Percentiles rank a stretch among this genome's conserved stretches.
phyloP scores from a whole-genome alignment of 2,113 vertebrate species.

The Blennius ocellaris region DNA sequence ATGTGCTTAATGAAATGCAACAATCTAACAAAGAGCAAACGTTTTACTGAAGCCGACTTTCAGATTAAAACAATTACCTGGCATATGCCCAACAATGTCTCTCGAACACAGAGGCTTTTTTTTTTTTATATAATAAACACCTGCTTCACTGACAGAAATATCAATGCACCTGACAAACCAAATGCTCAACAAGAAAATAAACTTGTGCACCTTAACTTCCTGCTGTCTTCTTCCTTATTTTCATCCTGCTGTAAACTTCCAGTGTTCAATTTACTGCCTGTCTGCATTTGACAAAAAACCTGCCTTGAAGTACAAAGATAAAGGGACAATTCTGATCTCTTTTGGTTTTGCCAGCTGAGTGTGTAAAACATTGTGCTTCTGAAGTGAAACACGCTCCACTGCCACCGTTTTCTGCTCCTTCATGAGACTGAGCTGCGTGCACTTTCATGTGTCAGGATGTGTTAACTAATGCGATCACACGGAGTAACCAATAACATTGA shows the following conservation, averaged over 20 bases:
- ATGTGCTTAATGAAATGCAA: constrained; percentile 7
- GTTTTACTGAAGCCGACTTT: background rate
- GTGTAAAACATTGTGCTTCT: constrained; percentile 54
- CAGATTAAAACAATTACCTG: background rate
- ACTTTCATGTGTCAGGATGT: background rate
- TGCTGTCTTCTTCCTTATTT: constrained; percentile 9
- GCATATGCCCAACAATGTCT: background rate
- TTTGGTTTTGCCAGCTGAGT: constrained; percentile 25
- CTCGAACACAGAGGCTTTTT: background rate
- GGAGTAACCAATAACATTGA: background rate
- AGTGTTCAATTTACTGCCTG: constrained; percentile 61
- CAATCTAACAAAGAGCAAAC: constrained; percentile 5
- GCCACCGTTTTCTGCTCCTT: constrained; percentile 3
- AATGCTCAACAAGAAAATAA: constrained; percentile 16
- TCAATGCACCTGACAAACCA: constrained; percentile 5
- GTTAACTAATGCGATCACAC: background rate
- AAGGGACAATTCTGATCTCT: constrained; percentile 44
- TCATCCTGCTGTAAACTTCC: constrained; percentile 25
- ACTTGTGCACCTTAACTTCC: constrained; percentile 7
- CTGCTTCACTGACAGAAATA: background rate
- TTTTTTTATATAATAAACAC: constrained; percentile 23
- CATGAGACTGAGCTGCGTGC: background rate
- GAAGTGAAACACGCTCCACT: constrained; percentile 41
- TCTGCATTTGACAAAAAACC: constrained; percentile 52
- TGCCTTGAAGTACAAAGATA: constrained; percentile 46